Base-by-base conservation (phyloP, 2,113 vertebrate genomes). In the Cyanoliseus patagonus region DNA sequence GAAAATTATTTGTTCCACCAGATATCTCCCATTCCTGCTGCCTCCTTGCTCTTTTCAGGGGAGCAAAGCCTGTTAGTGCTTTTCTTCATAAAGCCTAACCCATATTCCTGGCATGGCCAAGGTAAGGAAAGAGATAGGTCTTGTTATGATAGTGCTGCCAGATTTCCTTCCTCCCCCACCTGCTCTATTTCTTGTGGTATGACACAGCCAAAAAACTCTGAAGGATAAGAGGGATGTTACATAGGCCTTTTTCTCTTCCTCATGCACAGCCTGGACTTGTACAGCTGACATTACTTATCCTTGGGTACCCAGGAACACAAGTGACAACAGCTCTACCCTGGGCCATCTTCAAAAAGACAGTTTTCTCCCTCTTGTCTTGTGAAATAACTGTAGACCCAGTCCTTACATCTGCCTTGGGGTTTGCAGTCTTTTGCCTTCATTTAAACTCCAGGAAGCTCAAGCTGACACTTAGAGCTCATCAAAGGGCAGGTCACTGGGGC, bases 21-120 rank as follows among this genome's bases (percentile, higher is more conserved):
- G 24, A 57, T 44, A 25, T 63, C 5, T 63, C 37, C 28, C 8
- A 46, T 74, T 78, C 30, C 31, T 12, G 5, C 46, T 70, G 6
- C 24, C 19, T 27, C 9, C 30, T 73, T 69, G 7, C 0, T 52
- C 9, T 39, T 20, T 75, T 72, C 61, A 62, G 27, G 35, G 33
- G 19, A 64, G 22, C 27, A 78, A 84, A 74, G 11, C 24, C 64
- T 57, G 4, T 53, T 70, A 84, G 42, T 23, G 8, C 16, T 87
- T 85, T 78, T 63, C 35, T 7, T 68, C 0, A 1, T 37, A 64
- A 74, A 85, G 16, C 7, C 47, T 63, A 62, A 72, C 27, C 17
- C 4, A 1, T 59, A n/a, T 37, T 57, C 28, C 31, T 69, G 31
- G 10, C 3, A 12, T 0, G 2, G 11, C 28, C 39, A 66, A 74